A percentile compares a stretch with the other conserved stretches of the same genome.
Evolutionary conservation across 2,888 invertebrate genomes (phyloP).

Genomic region (Lasioglossum leucozonium): DNA sequence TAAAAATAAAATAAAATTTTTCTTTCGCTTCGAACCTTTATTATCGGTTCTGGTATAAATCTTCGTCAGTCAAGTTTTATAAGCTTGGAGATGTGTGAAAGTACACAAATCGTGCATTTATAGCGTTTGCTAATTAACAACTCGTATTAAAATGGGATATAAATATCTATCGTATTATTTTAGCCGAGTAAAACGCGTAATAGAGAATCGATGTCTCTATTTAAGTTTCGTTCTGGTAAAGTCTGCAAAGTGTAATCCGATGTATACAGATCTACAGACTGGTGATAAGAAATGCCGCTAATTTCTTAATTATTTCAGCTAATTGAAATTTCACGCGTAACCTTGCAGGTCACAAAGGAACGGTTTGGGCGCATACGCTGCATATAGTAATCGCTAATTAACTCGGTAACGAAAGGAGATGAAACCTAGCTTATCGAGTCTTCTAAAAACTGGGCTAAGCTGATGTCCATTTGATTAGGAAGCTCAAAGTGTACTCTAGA

Average conservation of each 20-base stretch:
- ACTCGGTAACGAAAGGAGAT: constrained; percentile 53
- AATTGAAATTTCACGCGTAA: not conserved
- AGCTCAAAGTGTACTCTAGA: constrained; percentile 41
- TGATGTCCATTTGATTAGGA: constrained; percentile 70
- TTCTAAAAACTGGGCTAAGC: constrained; percentile 56
- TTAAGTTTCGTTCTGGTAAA: not conserved
- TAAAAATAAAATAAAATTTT: not conserved
- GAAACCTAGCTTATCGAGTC: constrained; percentile 61
- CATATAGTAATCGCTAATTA: constrained; percentile 57
- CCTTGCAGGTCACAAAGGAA: constrained; percentile 29
- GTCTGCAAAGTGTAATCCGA: not conserved
- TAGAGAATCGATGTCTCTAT: not conserved
- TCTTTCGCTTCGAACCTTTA: not conserved
- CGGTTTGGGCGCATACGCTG: constrained; percentile 10
- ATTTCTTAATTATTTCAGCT: not conserved
- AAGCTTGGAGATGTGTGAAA: not conserved
- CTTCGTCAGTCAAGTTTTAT: not conserved
- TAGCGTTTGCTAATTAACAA: not conserved
- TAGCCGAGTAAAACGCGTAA: not conserved
- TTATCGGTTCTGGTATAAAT: not conserved
- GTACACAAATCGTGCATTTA: not conserved
- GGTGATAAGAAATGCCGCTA: not conserved
- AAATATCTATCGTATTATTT: not conserved
- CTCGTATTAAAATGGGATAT: not conserved
- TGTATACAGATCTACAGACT: not conserved